Percentiles rank a stretch among this genome's conserved stretches.
Evolutionary conservation across 1,140 invertebrate genomes (phyloP).

Genomic region (Rhizoglyphus robini): DNA sequence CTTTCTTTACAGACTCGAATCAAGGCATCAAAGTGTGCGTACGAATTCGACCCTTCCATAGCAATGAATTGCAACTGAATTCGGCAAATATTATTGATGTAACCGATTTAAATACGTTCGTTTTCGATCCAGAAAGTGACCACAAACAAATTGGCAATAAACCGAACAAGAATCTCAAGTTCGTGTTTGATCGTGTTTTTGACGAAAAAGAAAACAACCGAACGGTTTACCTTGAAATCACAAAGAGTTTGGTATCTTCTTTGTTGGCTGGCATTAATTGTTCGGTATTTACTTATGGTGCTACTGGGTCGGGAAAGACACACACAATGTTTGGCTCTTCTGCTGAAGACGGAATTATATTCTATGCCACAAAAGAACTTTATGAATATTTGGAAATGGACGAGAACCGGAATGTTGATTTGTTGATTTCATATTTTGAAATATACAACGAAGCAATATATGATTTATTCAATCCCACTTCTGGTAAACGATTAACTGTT

Average conservation of each 20-base stretch:
- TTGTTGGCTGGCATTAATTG: slow-evolving; percentile 76
- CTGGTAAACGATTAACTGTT: slow-evolving; percentile 46
- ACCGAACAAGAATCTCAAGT: slow-evolving; percentile 67
- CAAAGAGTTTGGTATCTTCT: slow-evolving; percentile 55
- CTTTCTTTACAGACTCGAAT: background rate
- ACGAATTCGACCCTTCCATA: slow-evolving; percentile 55
- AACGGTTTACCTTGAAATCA: slow-evolving; percentile 63
- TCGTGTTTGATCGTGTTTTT: slow-evolving; percentile 75
- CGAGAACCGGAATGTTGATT: slow-evolving; percentile 24
- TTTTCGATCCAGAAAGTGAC: slow-evolving; percentile 73
- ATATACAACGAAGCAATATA: slow-evolving; percentile 33
- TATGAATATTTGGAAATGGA: slow-evolving; percentile 50
- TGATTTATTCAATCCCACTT: slow-evolving; percentile 23
- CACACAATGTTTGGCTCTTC: slow-evolving; percentile 87
- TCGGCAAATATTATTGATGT: slow-evolving; percentile 25
- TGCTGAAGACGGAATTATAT: slow-evolving; percentile 75
- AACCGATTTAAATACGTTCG: slow-evolving; percentile 57
- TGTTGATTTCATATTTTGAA: slow-evolving; percentile 41
- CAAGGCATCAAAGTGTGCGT: slow-evolving; percentile 60
- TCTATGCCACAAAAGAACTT: slow-evolving; percentile 72
- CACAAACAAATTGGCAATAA: slow-evolving; percentile 67
- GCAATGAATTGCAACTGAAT: slow-evolving; percentile 42
- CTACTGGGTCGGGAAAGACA: slow-evolving; percentile 87
- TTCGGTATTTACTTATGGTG: slow-evolving; percentile 72
- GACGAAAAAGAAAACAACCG: slow-evolving; percentile 46